These are phyloP conservation scores for Hypothenemus hampei DNA, from an alignment of 1,140 invertebrate species.

Conservation along the genomic window DNA sequence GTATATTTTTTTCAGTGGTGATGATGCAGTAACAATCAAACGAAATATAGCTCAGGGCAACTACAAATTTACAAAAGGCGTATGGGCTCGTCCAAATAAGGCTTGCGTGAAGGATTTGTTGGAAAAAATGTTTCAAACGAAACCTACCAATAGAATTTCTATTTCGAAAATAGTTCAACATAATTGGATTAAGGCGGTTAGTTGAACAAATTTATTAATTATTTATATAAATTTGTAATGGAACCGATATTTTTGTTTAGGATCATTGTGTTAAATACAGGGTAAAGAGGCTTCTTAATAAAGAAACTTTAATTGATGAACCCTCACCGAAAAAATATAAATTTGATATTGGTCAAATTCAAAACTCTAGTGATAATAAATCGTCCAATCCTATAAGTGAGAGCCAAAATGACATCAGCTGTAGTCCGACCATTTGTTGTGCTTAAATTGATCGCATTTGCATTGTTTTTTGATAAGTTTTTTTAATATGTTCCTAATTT, in stretches of 20 bases:
- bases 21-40: not conserved
- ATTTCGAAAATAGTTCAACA: constrained; percentile 8
- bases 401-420: not conserved
- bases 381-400: not conserved
- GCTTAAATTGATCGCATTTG: not conserved
- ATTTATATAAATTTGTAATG: not conserved
- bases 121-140: constrained; percentile 12
- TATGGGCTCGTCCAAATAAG: not conserved
- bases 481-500: no score
- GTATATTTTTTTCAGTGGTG: constrained; percentile 5
- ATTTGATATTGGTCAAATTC: not conserved
- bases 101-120: constrained; percentile 10
- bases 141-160: constrained; percentile 17
- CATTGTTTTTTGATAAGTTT: not conserved
- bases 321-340: not conserved
- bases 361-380: not conserved
- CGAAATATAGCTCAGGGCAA: constrained; percentile 4
- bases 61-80: constrained; percentile 2
- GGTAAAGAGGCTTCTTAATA: not conserved
- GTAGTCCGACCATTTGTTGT: not conserved
- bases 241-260: not conserved
- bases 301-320: not conserved
- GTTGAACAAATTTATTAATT: constrained; percentile 2
- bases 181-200: constrained; percentile 21
- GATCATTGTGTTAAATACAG: not conserved